Percentiles rank a stretch among this genome's conserved stretches.
These are phyloP conservation scores for Mesorhabditis belari DNA, from an alignment of 2,888 invertebrate species.

Conservation along the genomic window DNA sequence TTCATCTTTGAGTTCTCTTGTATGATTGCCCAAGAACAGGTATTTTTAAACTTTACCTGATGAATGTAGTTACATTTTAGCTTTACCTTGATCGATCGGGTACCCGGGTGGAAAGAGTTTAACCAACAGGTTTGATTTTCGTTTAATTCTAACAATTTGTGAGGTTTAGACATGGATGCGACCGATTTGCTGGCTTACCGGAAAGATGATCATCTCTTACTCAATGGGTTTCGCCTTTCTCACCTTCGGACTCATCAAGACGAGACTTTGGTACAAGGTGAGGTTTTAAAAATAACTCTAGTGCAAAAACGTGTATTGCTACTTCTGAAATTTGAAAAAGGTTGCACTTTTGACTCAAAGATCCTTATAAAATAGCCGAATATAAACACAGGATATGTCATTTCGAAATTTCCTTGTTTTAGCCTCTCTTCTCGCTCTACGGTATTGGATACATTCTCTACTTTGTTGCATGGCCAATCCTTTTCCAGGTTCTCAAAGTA, in stretches of 20 bases:
- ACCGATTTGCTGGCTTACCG: neutral
- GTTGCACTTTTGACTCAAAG: too few relatives aligned
- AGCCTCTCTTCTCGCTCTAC: constrained; percentile 5
- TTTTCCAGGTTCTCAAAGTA: constrained; percentile 24
- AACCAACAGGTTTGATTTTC: neutral
- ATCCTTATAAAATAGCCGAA: too few relatives aligned
- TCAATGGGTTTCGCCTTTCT: neutral
- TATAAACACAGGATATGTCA: too few relatives aligned
- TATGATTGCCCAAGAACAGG: neutral
- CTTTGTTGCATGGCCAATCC: neutral
- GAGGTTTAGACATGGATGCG: neutral
- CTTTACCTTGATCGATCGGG: neutral
- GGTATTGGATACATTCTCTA: neutral
- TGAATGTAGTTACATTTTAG: neutral
- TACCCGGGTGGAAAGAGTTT: neutral
- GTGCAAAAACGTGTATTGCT: too few relatives aligned
- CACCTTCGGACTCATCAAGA: neutral
- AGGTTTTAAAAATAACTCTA: too few relatives aligned
- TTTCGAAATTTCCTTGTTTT: too few relatives aligned
- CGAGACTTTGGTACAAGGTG: neutral
- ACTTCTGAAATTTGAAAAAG: neutral
- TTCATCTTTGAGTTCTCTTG: neutral
- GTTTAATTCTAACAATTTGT: too few relatives aligned
- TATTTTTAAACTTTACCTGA: neutral
- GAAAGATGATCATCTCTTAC: neutral